Percentiles rank a stretch among this genome's conserved stretches.
These are phyloP conservation scores for Amazona finschi DNA, from an alignment of 2,797 vertebrate species.

Conservation along the genomic window DNA sequence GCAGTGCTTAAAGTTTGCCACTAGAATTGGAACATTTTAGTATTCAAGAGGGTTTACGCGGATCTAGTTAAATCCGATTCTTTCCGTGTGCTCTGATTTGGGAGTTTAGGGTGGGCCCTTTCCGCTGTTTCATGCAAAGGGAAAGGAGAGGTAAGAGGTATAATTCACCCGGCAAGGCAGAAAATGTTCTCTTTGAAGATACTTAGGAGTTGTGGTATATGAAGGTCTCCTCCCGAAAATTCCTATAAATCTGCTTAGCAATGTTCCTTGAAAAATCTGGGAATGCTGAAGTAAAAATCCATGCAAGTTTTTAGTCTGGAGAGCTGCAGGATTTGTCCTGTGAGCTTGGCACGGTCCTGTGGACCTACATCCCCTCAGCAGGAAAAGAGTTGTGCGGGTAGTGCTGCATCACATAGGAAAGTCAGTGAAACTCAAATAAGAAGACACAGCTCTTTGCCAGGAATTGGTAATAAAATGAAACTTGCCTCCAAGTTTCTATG, in stretches of 20 bases:
- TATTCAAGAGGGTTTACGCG: neutral
- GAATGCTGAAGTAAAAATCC: neutral
- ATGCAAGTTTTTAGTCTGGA: neutral
- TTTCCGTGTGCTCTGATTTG: neutral
- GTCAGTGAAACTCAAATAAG: neutral
- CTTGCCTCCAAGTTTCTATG: neutral
- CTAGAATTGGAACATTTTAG: neutral
- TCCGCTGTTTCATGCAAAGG: neutral
- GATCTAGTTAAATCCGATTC: neutral
- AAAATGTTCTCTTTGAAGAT: neutral
- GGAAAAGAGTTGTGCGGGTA: neutral
- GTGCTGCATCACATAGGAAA: neutral
- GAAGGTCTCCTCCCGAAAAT: neutral
- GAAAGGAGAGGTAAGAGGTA: neutral
- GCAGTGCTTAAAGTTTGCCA: neutral
- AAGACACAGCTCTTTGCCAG: neutral
- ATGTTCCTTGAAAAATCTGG: neutral
- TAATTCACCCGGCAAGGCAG: neutral
- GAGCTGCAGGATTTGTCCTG: neutral
- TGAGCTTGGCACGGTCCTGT: neutral
- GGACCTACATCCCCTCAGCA: neutral
- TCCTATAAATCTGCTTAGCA: neutral
- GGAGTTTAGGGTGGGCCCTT: neutral
- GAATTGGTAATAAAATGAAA: neutral
- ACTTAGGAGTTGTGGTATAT: neutral